Evolutionary conservation across 2,888 invertebrate species (phyloP), one percentile per base, ranked within the genome.

Genomic region (Gymnoscelis rufifasciata): DNA sequence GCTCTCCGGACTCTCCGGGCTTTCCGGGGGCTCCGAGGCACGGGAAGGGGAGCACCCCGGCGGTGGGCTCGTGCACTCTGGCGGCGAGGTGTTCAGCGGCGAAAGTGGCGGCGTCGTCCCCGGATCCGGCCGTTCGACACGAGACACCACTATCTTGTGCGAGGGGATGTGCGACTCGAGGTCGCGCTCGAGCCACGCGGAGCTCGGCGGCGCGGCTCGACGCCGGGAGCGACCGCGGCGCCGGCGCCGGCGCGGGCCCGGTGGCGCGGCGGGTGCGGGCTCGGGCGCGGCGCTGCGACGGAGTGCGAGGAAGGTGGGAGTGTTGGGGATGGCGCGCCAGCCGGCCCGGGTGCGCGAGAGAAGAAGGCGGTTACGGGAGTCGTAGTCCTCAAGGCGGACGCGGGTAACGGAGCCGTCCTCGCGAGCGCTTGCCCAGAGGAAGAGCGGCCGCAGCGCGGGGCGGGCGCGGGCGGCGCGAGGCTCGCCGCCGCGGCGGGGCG

Each of bases 371-470:
- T 95, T 95, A 49, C 94, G 89, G 75, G 93, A 92, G 88, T 95
- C 95, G 90, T 95, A 95, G 77, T 95, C 95, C 81, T 95, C 95
- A 86, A 95, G 95, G 78, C 92, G 92, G 64, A 95, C 95, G 80
- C 94, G 93, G 71, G 94, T 92, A 78, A 95, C 94, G 73, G 91
- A 91, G 54, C 93, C 93, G 80, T 94, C 93, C 63, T 91, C 91
- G 77, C 94, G 94, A n/a, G n/a, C n/a, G 71, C 93, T 93, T 54
- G 94, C 93, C 95, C 95, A 95, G 60, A 95, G 90, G 80, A 95
- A 95, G 58, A 95, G 93, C 59, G 95, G 95, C 71, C 94, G 93
- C 61, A 94, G 92, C 79, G 70, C 65, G 53, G 66, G 77, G 80
- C 80, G 77, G 68, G 76, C 71, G 78, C 80, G 78, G 76, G 75